These are phyloP conservation scores for Caiman crocodilus DNA, from an alignment of 2,797 vertebrate species.

Conservation along the genomic window DNA sequence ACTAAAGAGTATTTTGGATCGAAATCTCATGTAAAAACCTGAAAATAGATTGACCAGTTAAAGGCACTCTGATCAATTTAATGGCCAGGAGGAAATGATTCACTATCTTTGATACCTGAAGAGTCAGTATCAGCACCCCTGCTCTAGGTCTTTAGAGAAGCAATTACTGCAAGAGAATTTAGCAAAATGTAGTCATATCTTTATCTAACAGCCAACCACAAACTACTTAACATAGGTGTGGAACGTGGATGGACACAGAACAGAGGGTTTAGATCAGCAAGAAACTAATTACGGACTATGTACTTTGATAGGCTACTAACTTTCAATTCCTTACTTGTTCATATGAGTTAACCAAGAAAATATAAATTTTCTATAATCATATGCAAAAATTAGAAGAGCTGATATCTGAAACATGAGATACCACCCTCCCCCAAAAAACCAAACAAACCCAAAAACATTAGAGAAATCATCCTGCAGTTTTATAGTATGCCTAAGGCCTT, in stretches of 20 bases:
- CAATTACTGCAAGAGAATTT: background rate
- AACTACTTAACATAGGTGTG: background rate
- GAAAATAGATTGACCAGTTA: constrained; percentile 38
- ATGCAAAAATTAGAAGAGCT: background rate
- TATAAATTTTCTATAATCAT: constrained; percentile 43
- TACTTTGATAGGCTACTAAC: constrained; percentile 46
- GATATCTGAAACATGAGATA: background rate
- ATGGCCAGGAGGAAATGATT: constrained; percentile 50
- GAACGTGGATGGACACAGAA: background rate
- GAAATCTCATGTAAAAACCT: constrained; percentile 23
- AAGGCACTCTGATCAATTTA: constrained; percentile 52
- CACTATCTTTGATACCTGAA: constrained; percentile 29
- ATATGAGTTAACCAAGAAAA: constrained; percentile 55
- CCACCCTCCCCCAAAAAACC: no score
- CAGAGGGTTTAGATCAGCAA: background rate
- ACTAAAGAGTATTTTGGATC: constrained; percentile 53
- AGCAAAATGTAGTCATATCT: background rate
- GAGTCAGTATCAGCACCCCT: constrained; percentile 9
- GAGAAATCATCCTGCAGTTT: constrained; percentile 16
- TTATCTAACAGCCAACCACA: background rate
- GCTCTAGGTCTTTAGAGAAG: constrained; percentile 35
- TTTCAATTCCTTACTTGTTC: constrained; percentile 37
- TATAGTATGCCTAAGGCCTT: background rate
- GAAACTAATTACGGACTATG: constrained; percentile 27
- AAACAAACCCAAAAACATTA: no score